These are phyloP conservation scores for Alosa alosa DNA, from an alignment of 2,113 vertebrate genomes.

Conservation along the genomic window DNA sequence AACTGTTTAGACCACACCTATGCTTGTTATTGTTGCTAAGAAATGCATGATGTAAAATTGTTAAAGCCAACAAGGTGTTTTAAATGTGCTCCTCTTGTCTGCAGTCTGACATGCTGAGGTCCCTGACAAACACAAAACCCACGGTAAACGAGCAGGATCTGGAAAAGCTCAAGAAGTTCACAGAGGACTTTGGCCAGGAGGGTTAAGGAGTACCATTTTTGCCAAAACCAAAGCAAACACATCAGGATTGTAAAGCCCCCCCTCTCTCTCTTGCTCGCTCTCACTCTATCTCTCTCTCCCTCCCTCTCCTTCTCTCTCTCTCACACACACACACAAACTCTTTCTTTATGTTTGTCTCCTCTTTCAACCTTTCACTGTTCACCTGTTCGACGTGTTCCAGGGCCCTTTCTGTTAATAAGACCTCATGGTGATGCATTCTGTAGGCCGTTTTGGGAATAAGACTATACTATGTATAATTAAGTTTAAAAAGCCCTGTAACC, in stretches of 20 bases:
- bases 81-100: constrained; percentile 21
- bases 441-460: constrained; percentile 6
- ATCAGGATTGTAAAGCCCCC: constrained; percentile 56
- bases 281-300: constrained; percentile 28
- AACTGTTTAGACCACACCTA: background rate
- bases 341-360: constrained; percentile 31
- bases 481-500: background rate
- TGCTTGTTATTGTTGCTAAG: no score
- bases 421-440: background rate
- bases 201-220: constrained; percentile 73
- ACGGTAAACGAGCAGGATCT: constrained; percentile 96
- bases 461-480: background rate
- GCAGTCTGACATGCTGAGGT: constrained; percentile 89
- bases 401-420: background rate
- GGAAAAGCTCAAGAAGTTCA: constrained; percentile 95
- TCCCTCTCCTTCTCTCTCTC: constrained; percentile 33
- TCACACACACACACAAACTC: constrained; percentile 27
- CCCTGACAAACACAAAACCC: constrained; percentile 82
- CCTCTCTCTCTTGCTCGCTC: constrained; percentile 40
- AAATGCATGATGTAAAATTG: no score
- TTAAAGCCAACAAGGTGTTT: background rate
- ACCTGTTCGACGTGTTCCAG: constrained; percentile 11
- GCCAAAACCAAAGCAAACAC: constrained; percentile 61
- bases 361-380: constrained; percentile 21
- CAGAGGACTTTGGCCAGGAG: constrained; percentile 97